Conservation (phyloP, 2,797 vertebrate species). For the Danio albolineatus region DNA sequence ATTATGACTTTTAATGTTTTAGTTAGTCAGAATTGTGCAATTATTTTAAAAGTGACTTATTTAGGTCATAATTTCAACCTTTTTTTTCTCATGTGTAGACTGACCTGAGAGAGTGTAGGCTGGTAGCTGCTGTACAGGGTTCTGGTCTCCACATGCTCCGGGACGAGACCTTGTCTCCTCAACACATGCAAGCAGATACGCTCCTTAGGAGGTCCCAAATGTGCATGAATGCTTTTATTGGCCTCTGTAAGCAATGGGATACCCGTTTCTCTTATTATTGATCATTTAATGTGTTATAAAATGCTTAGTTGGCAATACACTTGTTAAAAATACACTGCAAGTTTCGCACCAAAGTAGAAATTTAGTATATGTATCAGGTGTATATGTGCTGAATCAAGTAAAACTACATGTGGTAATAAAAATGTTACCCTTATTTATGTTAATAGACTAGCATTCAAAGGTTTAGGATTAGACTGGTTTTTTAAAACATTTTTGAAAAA, state of each 20-base stretch:
- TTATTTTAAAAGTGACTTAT: too few species aligned
- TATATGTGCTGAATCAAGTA: neutral
- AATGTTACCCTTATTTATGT: neutral
- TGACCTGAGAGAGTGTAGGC: conserved; percentile 93
- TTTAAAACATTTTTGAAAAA: too few species aligned
- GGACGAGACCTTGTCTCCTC: conserved; percentile 87
- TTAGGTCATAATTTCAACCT: too few species aligned
- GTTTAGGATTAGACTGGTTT: too few species aligned
- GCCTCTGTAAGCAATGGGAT: conserved; percentile 78
- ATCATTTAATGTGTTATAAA: neutral
- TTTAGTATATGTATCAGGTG: neutral
- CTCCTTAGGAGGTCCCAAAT: conserved; percentile 88
- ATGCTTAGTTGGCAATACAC: conserved; percentile 13
- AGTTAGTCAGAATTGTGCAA: too few species aligned
- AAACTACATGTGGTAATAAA: conserved; percentile 1
- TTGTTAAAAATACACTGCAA: neutral
- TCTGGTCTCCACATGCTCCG: conserved; percentile 95
- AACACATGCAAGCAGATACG: conserved; percentile 91
- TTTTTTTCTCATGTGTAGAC: neutral
- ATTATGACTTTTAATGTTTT: too few species aligned
- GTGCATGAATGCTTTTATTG: conserved; percentile 87
- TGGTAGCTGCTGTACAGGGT: conserved; percentile 93
- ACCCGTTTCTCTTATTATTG: conserved; percentile 9
- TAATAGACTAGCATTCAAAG: too few species aligned
- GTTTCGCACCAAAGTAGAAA: neutral